Percentiles rank a stretch among this genome's conserved stretches.
Conservation (phyloP, 2,113 vertebrate genomes). For the Cheilinus undulatus region DNA sequence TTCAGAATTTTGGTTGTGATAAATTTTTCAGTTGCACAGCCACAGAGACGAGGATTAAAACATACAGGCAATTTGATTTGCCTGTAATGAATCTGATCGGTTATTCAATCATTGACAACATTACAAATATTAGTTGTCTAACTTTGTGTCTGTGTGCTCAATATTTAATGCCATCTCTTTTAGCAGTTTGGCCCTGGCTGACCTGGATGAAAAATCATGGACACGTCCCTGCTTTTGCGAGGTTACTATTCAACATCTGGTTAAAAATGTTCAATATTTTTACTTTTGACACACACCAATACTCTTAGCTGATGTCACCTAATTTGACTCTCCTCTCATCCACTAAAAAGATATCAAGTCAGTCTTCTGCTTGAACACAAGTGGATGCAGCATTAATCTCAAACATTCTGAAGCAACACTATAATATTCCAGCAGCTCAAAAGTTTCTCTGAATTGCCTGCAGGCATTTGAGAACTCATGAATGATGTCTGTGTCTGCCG, state of each 20-base stretch:
- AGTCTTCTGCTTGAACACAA: neutral
- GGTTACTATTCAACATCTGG: neutral
- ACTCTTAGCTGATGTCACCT: neutral
- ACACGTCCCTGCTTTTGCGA: no score
- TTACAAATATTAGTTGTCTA: neutral
- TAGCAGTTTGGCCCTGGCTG: no score
- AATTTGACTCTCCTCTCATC: neutral
- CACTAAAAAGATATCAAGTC: neutral
- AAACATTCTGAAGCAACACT: neutral
- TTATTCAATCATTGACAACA: no score
- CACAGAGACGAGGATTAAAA: no score
- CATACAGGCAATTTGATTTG: no score
- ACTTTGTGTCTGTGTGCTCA: neutral
- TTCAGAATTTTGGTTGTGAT: no score
- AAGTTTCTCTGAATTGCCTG: conserved; percentile 23
- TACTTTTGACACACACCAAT: no score
- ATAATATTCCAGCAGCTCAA: conserved; percentile 21
- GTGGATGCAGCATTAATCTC: neutral
- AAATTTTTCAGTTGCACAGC: no score
- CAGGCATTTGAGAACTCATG: conserved; percentile 26
- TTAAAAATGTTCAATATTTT: no score
- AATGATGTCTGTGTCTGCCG: conserved; percentile 18
- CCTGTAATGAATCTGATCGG: no score
- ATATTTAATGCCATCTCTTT: neutral
- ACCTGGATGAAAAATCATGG: no score